Evolutionary conservation across 2,888 invertebrate genomes (phyloP).

Genomic region (Caradrina clavipalpis): DNA sequence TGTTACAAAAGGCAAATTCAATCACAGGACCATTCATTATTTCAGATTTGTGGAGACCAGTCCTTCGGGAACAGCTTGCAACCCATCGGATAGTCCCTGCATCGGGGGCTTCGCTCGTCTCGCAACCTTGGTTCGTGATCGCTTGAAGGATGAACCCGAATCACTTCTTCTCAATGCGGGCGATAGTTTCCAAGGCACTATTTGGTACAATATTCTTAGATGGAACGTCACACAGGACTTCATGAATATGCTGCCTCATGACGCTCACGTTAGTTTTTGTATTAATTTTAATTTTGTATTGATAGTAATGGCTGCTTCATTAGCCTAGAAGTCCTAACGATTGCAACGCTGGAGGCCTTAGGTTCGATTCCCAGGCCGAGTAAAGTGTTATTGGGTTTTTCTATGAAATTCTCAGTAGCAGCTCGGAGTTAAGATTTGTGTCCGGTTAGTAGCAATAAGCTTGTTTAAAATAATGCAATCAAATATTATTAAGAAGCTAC

Average conservation of each 20-base stretch:
- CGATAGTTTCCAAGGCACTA: conserved; percentile 93
- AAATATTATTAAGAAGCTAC: too few species aligned
- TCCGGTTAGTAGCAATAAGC: too few species aligned
- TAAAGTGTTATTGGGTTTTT: too few species aligned
- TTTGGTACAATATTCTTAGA: conserved; percentile 94
- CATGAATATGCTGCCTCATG: conserved; percentile 94
- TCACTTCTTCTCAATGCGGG: conserved; percentile 92
- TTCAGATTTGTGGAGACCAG: conserved; percentile 92
- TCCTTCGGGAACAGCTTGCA: conserved; percentile 89
- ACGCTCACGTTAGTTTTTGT: conserved; percentile 92
- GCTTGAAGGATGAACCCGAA: conserved; percentile 89
- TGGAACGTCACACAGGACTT: conserved; percentile 95
- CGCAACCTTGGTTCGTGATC: conserved; percentile 89
- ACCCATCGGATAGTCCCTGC: conserved; percentile 86
- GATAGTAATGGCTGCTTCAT: too few species aligned
- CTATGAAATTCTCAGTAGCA: too few species aligned
- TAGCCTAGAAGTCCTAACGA: too few species aligned
- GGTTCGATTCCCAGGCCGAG: too few species aligned
- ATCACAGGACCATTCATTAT: not conserved
- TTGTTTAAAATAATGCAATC: too few species aligned
- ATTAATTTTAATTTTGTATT: not conserved
- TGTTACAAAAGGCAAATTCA: too few species aligned
- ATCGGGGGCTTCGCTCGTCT: conserved; percentile 94
- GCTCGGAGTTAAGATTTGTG: too few species aligned
- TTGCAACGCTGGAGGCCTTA: too few species aligned